A percentile compares a stretch with the other conserved stretches of the same genome.
phyloP scores from a whole-genome alignment of 30 jellyfish, hydroid and myxozoan genomes.

The Aurelia aurita region DNA sequence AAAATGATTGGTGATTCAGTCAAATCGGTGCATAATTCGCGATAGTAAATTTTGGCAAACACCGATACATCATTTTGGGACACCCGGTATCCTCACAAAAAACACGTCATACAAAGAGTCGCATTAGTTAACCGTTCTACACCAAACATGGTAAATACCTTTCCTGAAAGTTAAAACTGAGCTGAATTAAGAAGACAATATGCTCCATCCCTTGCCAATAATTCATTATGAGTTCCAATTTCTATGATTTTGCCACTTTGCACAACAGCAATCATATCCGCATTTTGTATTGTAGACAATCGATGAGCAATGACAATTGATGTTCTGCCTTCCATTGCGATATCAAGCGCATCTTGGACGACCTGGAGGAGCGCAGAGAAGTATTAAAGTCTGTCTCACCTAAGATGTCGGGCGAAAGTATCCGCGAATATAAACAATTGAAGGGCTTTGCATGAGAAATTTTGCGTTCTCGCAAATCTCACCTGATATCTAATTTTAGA shows the following conservation, averaged over 20 bases:
- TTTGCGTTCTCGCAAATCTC: neutral
- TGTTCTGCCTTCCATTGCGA: slow-evolving; percentile 97
- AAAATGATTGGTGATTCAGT: no score
- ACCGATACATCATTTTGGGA: no score
- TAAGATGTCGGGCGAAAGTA: neutral
- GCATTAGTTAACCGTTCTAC: no score
- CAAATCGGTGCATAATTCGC: no score
- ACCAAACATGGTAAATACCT: no score
- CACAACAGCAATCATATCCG: slow-evolving; percentile 87
- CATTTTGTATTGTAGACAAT: slow-evolving; percentile 91
- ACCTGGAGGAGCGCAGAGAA: slow-evolving; percentile 32
- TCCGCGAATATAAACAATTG: neutral
- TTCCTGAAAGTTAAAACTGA: slow-evolving; percentile 48
- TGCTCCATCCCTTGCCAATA: slow-evolving; percentile 80
- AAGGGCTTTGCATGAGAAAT: neutral
- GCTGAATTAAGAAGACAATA: slow-evolving; percentile 76
- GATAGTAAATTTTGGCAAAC: no score
- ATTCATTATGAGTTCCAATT: slow-evolving; percentile 87
- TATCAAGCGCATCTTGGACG: slow-evolving; percentile 97
- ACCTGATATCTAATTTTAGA: no score
- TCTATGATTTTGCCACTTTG: slow-evolving; percentile 87
- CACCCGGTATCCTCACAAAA: no score
- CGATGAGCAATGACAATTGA: slow-evolving; percentile 96
- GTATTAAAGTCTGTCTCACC: no score
- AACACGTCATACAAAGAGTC: no score